Base-by-base conservation (phyloP, 2,113 vertebrate species). In the Ageneiosus marmoratus region DNA sequence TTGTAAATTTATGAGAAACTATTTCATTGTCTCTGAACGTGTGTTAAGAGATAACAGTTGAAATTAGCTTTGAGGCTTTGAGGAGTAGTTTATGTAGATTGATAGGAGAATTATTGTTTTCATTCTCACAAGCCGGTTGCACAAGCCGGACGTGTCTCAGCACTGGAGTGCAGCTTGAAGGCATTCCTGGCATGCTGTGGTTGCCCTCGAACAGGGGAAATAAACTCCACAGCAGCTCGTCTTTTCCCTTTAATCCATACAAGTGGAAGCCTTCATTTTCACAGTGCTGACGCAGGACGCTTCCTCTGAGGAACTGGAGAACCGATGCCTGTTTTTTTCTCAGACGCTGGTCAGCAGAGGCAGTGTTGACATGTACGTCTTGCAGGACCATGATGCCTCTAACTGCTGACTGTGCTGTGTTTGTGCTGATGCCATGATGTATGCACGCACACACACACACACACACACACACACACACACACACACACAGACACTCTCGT, bases 1-100 rank as follows among this genome's bases (percentile, higher is more conserved):
- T 77, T 87, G 86, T 87, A 91, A 91, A 85, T 91, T 92, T 90
- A 92, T 91, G 89, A 82, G 32, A 41, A 81, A 74, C 83, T 55
- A 87, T 88, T 90, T 55, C 27, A 69, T 50, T 15, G 15, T 1
- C 29, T 67, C 48, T 48, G 7, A 20, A 29, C 10, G 32, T 44
- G 74, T 41, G n/a, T 46, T 69, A 69, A 55, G 44, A 82, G 41
- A 82, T 37, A 51, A 73, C 32, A 69, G 24, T 15, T 48, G n/a
- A 82, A 87, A 90, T 86, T 86, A 85, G 81, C 82, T 80, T 67
- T 48, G 16, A 69, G 32, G 77, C 69, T 73, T 44, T 16, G 13
- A 27, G 51, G 67, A 34, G 50, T 48, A 2, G 18, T 84, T 84
- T 76, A 41, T 67, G 62, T 89, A 41, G 69, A 51, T 51, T 84